Evolutionary conservation across 1,140 invertebrate genomes (phyloP).

Genomic region (Ostrea denselamellosa): DNA sequence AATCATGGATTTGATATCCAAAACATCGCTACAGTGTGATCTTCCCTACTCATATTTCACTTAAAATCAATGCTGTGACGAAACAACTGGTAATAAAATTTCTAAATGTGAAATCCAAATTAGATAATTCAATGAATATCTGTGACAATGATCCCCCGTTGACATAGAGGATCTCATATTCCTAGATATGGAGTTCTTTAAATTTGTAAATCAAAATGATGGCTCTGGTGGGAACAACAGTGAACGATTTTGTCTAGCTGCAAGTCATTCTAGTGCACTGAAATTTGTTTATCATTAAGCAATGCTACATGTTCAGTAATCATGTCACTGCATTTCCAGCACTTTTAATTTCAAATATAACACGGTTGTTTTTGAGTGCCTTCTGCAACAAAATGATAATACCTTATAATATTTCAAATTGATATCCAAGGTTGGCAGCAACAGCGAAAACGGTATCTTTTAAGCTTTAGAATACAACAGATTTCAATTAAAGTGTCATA

Average conservation of each 20-base stretch:
- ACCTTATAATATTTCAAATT: no score
- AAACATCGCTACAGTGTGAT: conserved; percentile 24
- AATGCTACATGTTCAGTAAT: no score
- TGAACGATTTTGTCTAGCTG: no score
- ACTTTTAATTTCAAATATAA: no score
- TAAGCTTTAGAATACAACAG: background rate
- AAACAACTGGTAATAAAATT: conserved; percentile 25
- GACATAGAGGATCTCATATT: background rate
- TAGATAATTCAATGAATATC: conserved; percentile 31
- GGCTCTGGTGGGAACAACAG: background rate
- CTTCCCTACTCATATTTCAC: conserved; percentile 13
- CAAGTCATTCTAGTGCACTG: no score
- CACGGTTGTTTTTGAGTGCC: no score
- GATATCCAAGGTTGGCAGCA: no score
- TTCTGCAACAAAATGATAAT: no score
- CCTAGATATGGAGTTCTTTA: background rate
- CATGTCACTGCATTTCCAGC: no score
- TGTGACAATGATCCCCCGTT: background rate
- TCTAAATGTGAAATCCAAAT: conserved; percentile 26
- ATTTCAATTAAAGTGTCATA: background rate
- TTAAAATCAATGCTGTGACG: conserved; percentile 25
- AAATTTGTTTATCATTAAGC: no score
- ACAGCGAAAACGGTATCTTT: background rate
- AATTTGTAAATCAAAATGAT: conserved; percentile 17
- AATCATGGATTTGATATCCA: conserved; percentile 37